phyloP scores from a whole-genome alignment of 1,140 invertebrate genomes.

The Drosophila ironensis region DNA sequence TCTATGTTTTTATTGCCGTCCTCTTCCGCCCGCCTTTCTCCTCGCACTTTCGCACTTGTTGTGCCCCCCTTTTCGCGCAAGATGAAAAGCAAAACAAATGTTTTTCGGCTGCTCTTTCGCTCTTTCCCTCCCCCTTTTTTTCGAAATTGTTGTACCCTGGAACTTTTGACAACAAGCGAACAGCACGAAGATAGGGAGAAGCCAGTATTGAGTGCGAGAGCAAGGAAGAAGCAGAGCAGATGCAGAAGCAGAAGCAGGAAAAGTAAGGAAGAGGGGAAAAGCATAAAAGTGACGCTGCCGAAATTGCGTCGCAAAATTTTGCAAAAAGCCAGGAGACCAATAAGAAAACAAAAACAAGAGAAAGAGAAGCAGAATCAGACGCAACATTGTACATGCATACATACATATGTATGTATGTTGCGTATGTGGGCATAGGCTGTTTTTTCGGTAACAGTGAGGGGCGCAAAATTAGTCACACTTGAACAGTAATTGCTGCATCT shows the following conservation, averaged over 20 bases:
- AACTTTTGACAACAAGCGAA: too few species aligned
- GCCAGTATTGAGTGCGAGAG: too few species aligned
- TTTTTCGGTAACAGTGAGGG: too few species aligned
- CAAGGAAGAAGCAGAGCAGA: not conserved
- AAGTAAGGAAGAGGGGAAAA: conserved; percentile 10
- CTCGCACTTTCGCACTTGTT: conserved; percentile 65
- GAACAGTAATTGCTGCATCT: too few species aligned
- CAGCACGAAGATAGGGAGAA: not conserved
- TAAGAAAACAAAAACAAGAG: conserved; percentile 5
- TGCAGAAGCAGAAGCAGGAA: not conserved
- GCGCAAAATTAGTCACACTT: too few species aligned
- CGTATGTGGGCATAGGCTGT: too few species aligned
- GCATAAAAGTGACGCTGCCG: conserved; percentile 54
- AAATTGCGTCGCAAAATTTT: conserved; percentile 72
- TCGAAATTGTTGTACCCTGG: conserved; percentile 19
- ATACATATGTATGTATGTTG: too few species aligned
- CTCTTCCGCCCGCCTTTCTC: conserved; percentile 26
- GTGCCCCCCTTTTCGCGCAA: conserved; percentile 37
- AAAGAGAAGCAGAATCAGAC: conserved; percentile 8
- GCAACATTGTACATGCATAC: conserved; percentile 45
- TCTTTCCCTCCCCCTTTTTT: conserved; percentile 7
- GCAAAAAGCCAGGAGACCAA: conserved; percentile 23
- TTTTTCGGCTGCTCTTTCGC: conserved; percentile 3
- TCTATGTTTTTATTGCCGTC: conserved; percentile 71
- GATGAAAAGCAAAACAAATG: conserved; percentile 25